Base-by-base conservation (phyloP, 2,888 invertebrate genomes). In the Parascotia fuliginaria region DNA sequence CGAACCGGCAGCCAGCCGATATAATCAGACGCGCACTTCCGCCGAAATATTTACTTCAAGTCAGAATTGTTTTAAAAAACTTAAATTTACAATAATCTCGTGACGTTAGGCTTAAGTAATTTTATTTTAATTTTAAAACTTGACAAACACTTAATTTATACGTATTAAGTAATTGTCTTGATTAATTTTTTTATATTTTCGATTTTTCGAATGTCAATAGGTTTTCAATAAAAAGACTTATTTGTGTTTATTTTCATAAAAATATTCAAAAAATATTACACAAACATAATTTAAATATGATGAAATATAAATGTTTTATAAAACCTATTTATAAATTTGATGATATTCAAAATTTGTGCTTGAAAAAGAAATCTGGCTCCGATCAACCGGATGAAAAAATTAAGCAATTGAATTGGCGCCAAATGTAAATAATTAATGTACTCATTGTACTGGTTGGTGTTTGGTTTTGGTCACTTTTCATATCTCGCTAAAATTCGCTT, bases 1-100 rank as follows among this genome's bases (percentile, higher is more conserved):
- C 94, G 77, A 83, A 81, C 85, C 86, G 88, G 94, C 89, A 83
- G 79, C 82, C 81, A 81, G 79, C 78, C 85, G 85, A 84, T 81
- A 70, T 73, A n/a, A n/a, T 72, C 69, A 59, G 71, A 77, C 85
- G 87, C 89, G 89, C 89, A 91, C 89, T 90, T 90, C 89, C 88
- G 83, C 31, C 48, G 39, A 55, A 53, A 47, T 37, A 47, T 28
- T 52, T 15, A 27, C 1, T 12, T 9, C 46, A 37, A 42, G n/a
- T 44, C 36, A 42, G 31, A 0, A 59, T 36, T 0, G 9, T 13
- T 28, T 36, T 11, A 33, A 45, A 45, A 27, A 55, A 32, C n/a
- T n/a, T n/a, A 46, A 39, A 36, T 36, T 33, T 12, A 5, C 38
- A 49, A 36, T 9, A n/a, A 32, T 36, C 29, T 27, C 37, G 37